Percentiles rank a stretch among this genome's conserved stretches.
Evolutionary conservation across 2,113 vertebrate species (phyloP).

Genomic region (Carassius gibelio): DNA sequence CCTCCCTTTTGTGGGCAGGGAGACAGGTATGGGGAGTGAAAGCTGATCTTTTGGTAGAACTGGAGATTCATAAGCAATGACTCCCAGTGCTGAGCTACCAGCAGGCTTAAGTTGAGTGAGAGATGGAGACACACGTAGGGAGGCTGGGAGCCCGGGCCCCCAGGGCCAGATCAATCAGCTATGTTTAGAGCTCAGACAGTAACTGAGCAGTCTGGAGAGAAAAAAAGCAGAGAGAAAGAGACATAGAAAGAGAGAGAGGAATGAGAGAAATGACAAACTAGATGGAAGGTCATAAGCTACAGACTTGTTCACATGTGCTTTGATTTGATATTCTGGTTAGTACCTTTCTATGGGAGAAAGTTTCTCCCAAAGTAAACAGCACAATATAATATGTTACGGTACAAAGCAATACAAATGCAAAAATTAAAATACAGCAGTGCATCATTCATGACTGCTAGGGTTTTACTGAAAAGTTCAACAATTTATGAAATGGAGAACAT

Average conservation of each 20-base stretch:
- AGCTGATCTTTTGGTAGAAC: constrained; percentile 14
- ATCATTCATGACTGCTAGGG: neutral
- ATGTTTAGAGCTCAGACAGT: constrained; percentile 26
- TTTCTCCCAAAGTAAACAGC: constrained; percentile 23
- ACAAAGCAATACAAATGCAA: neutral
- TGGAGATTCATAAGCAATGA: constrained; percentile 46
- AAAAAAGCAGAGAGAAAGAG: neutral
- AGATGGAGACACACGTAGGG: constrained; percentile 48
- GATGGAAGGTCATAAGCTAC: constrained; percentile 2
- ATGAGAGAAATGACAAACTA: neutral
- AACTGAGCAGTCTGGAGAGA: constrained; percentile 30
- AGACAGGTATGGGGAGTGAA: constrained; percentile 4
- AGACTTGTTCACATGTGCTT: constrained; percentile 22
- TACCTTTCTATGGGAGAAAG: neutral
- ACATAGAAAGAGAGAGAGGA: neutral
- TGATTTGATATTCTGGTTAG: constrained; percentile 14
- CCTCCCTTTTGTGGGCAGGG: neutral
- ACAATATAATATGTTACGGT: neutral
- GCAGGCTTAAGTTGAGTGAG: constrained; percentile 57
- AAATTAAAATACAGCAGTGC: neutral
- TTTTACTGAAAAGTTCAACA: neutral
- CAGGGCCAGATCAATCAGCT: constrained; percentile 53
- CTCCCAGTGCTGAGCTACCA: constrained; percentile 32
- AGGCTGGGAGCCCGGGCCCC: constrained; percentile 33
- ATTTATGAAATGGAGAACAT: constrained; percentile 5